Evolutionary conservation across 2,888 invertebrate species (phyloP).

Genomic region (Cantharis nigra): DNA sequence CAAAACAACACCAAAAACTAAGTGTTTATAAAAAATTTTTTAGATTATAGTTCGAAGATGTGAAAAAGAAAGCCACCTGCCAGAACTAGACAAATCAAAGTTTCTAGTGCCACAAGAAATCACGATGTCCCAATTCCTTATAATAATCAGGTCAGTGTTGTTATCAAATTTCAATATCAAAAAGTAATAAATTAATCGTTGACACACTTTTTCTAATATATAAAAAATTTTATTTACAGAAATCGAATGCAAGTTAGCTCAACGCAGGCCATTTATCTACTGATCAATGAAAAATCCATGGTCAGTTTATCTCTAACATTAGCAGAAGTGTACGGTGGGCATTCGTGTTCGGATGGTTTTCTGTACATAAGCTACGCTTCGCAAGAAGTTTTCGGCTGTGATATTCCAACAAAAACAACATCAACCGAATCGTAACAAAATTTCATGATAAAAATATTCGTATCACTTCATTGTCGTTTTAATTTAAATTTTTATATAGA

Average conservation of each 20-base stretch:
- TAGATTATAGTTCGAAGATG: slow-evolving; percentile 85
- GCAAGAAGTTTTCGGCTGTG: slow-evolving; percentile 81
- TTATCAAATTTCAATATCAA: background rate
- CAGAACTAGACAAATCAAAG: slow-evolving; percentile 80
- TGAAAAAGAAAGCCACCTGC: slow-evolving; percentile 76
- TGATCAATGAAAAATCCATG: slow-evolving; percentile 83
- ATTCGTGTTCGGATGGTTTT: slow-evolving; percentile 82
- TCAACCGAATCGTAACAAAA: background rate
- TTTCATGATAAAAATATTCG: background rate
- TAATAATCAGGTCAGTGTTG: slow-evolving; percentile 77
- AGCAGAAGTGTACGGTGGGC: slow-evolving; percentile 78
- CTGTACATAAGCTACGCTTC: slow-evolving; percentile 88
- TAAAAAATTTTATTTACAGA: slow-evolving; percentile 41
- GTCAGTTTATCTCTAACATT: slow-evolving; percentile 80
- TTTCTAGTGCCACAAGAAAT: slow-evolving; percentile 89
- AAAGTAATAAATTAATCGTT: background rate
- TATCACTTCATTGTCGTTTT: background rate
- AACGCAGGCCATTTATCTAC: slow-evolving; percentile 78
- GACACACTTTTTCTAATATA: slow-evolving; percentile 3
- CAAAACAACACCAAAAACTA: background rate
- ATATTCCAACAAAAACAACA: background rate
- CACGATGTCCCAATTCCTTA: slow-evolving; percentile 85
- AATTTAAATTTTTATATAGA: background rate
- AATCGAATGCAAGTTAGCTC: slow-evolving; percentile 64
- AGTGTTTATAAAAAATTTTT: slow-evolving; percentile 39